phyloP scores from a whole-genome alignment of 1,140 invertebrate genomes.

The Zaprionus taronus region DNA sequence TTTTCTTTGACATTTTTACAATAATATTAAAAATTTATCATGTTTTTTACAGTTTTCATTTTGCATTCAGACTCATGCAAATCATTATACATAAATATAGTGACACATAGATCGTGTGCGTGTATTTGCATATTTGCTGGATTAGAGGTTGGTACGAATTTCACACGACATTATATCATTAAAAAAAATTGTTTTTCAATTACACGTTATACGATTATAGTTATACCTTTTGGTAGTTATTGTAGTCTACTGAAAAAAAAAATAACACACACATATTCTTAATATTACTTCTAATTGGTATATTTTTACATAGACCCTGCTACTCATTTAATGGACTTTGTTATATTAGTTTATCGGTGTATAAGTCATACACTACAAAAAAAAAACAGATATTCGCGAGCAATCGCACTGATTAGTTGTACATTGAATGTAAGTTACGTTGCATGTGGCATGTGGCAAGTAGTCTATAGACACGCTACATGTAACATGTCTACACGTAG shows the following conservation, averaged over 20 bases:
- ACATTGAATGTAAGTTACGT: constrained; percentile 39
- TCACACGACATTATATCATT: neutral
- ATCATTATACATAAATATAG: neutral
- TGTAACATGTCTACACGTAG: constrained; percentile 11
- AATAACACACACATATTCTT: constrained; percentile 37
- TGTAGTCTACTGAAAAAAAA: constrained; percentile 59
- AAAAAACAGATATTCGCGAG: constrained; percentile 15
- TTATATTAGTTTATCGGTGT: constrained; percentile 10
- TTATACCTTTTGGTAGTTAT: constrained; percentile 12
- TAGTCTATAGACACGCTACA: constrained; percentile 6
- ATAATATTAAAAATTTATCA: neutral
- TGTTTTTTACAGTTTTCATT: neutral
- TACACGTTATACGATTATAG: neutral
- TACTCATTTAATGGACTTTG: constrained; percentile 69
- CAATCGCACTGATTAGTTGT: constrained; percentile 25
- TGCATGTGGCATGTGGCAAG: constrained; percentile 12
- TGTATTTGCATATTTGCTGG: constrained; percentile 20
- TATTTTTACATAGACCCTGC: constrained; percentile 56
- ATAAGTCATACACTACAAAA: constrained; percentile 6
- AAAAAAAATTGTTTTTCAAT: constrained; percentile 4
- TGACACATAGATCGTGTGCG: neutral
- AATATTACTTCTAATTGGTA: constrained; percentile 48
- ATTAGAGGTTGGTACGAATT: neutral
- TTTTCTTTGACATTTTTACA: constrained; percentile 1
- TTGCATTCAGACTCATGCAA: neutral